Conservation (phyloP, 2,113 vertebrate genomes). For the Mesocricetus auratus region DNA sequence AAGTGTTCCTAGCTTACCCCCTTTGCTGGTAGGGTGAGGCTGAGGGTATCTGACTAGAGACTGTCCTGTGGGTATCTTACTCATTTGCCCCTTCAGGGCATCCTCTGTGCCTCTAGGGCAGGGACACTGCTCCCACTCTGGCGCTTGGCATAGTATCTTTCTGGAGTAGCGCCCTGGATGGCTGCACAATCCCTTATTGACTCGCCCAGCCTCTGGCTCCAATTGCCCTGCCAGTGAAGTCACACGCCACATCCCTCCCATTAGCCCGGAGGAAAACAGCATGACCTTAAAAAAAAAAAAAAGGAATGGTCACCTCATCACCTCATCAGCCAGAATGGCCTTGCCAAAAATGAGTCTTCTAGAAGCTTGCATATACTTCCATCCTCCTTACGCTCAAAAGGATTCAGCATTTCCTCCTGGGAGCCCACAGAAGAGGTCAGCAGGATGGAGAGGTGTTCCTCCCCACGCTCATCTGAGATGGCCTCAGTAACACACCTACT, state of each 20-base stretch:
- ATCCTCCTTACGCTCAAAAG: neutral
- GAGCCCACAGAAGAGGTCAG: neutral
- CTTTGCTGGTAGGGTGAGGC: neutral
- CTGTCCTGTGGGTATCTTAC: neutral
- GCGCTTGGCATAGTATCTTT: neutral
- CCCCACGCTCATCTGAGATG: neutral
- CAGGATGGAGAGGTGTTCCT: neutral
- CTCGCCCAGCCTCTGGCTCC: neutral
- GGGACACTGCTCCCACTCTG: neutral
- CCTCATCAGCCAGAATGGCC: neutral
- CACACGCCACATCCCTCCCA: conserved; percentile 13
- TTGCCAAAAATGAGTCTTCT: conserved; percentile 56
- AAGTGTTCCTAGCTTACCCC: neutral
- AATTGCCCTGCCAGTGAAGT: neutral
- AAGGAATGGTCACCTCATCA: conserved; percentile 27
- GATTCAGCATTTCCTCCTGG: neutral
- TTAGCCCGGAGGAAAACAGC: conserved; percentile 55
- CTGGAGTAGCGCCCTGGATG: neutral
- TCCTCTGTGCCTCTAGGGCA: neutral
- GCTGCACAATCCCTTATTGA: conserved; percentile 52
- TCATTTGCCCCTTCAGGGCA: neutral
- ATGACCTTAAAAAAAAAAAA: conserved; percentile 55
- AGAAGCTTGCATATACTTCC: neutral
- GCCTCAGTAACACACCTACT: rapidly evolving
- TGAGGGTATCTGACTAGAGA: neutral